Evolutionary conservation across 1,140 invertebrate genomes (phyloP).

Genomic region (Drosophila eugracilis): DNA sequence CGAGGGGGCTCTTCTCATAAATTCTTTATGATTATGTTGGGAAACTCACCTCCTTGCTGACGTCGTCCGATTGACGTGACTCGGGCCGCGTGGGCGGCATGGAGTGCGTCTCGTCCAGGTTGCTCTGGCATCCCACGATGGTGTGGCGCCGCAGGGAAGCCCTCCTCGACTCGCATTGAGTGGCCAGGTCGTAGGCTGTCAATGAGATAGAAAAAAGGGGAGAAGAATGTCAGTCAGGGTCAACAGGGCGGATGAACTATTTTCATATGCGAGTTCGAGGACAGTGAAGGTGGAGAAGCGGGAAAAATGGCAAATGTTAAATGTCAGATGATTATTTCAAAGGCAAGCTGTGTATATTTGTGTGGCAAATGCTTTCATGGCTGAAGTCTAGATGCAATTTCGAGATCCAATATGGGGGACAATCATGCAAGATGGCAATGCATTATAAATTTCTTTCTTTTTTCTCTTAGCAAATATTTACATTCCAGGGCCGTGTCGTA

Average conservation of each 20-base stretch:
- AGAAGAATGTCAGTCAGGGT: slow-evolving; percentile 28
- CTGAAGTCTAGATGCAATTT: slow-evolving; percentile 36
- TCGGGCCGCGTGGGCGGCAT: slow-evolving; percentile 89
- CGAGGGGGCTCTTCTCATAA: neutral
- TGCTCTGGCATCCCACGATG: slow-evolving; percentile 87
- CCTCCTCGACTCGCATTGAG: slow-evolving; percentile 90
- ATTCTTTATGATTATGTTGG: neutral
- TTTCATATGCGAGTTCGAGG: slow-evolving; percentile 13
- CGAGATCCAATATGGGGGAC: slow-evolving; percentile 19
- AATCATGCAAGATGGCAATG: slow-evolving; percentile 31
- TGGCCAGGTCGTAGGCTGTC: slow-evolving; percentile 92
- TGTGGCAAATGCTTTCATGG: slow-evolving; percentile 3
- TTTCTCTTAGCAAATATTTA: slow-evolving; percentile 85
- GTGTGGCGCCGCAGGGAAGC: slow-evolving; percentile 90
- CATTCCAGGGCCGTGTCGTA: slow-evolving; percentile 91
- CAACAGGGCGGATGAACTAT: slow-evolving; percentile 28
- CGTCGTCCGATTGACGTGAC: slow-evolving; percentile 86
- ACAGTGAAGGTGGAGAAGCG: neutral
- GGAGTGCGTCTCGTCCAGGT: slow-evolving; percentile 87
- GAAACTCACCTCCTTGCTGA: slow-evolving; percentile 61
- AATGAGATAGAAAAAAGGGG: slow-evolving; percentile 8
- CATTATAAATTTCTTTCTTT: slow-evolving; percentile 13
- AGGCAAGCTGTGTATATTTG: slow-evolving; percentile 11
- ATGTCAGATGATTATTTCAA: slow-evolving; percentile 38
- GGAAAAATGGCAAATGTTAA: slow-evolving; percentile 20